Base-by-base conservation (phyloP, 2,797 vertebrate species). In the Siniperca scherzeri region DNA sequence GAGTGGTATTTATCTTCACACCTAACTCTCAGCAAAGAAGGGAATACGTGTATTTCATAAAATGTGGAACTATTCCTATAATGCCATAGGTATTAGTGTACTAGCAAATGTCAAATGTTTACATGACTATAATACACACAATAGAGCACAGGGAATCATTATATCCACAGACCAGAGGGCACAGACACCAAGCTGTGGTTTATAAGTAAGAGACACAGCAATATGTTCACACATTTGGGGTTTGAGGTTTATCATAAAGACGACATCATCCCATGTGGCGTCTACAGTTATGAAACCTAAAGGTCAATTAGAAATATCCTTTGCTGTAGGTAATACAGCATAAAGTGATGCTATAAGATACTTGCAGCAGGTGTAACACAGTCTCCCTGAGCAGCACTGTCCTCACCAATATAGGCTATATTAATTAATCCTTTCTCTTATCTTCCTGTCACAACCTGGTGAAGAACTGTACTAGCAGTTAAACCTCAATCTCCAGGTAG, bases 211-310 rank as follows among this genome's bases (percentile, higher is more conserved):
- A 88, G 65, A 50, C 17, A n/a, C n/a, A 53, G 69, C 72, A 85
- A 84, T 74, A 82, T 76, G 65, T 48, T 84, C 65, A 55, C 70
- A 80, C 60, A 70, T 11, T 16, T 22, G 74, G 40, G 64, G 30
- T 42, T 48, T 66, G 22, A 82, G 46, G 21, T 62, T 75, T 48
- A 77, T 78, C 44, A 56, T 77, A 42, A 68, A 48, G 73, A 61
- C 2, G 71, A 74, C 81, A 77, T 67, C 1, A 6, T 83, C 84
- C 75, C 72, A 44, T 27, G 80, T 81, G 81, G 36, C 44, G 27
- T 71, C 72, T 66, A 21, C 21, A 53, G 71, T 88, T 89, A 85
- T 86, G 79, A 89, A 88, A 87, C 69, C 70, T 61, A 86, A 91
- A 88, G 88, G 86, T 91, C 88, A 90, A 48, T 62, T 73, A 76